Evolutionary conservation across 2,888 invertebrate species (phyloP), one percentile per base, ranked within the genome.

Genomic region (Coleophora deauratella): DNA sequence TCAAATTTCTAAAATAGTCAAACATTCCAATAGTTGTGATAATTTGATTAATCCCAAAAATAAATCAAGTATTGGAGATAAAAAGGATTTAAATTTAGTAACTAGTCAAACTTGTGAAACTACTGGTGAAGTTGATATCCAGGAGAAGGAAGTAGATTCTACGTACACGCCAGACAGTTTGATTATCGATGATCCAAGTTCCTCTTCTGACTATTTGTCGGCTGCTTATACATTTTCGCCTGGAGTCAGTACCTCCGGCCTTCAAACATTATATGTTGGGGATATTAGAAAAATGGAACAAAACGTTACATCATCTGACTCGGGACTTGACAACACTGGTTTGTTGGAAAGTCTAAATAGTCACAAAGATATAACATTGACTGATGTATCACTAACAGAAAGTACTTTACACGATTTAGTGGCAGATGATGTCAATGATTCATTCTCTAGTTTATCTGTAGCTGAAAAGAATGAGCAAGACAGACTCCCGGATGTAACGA

Each of bases 1-100:
- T 75, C 78, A 79, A 57, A 62, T 60, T 55, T 64, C 72, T 53
- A 75, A 80, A 72, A 62, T 63, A 51, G 57, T 67, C 42, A 74
- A 72, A 67, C 77, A 79, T 77, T 76, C 79, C 69, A 72, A 56
- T 52, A 73, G 64, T 71, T 75, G 72, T 73, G 73, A 79, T 74
- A 74, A 59, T 59, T 63, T 66, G 49, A 66, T 54, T 50, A 63
- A 63, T 21, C 21, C 21, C 6, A 21, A 21, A 21, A 21, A 21
- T 77, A 79, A 57, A 62, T 61, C 55, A 75, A 80, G 72, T 31
- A 4, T 12, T 12, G 34, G 9, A 12, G 34, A 34, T 12, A 34
- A 34, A 9, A 12, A 34, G 9, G 11, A 14, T 12, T 34, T 21
- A 21, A 21, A 21, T 14, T 9, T 14, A 13, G 12, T 14, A 13